Base-by-base conservation (phyloP, 2,888 invertebrate genomes). In the Conus canariensis region DNA sequence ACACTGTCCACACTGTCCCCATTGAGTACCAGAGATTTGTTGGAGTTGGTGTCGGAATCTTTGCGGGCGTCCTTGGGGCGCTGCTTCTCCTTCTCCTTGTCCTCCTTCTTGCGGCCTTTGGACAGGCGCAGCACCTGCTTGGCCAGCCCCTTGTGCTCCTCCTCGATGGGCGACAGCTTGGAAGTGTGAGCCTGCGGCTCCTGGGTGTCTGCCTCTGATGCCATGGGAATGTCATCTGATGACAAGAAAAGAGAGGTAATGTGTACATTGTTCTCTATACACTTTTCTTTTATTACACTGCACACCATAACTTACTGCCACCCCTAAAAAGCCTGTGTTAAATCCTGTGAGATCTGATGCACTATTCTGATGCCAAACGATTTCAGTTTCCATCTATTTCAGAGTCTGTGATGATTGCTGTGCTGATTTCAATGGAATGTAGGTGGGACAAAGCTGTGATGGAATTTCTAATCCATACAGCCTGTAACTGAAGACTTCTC, bases 1-100 rank as follows among this genome's bases (percentile, higher is more conserved):
- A 91, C n/a, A 0, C 92, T 86, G n/a, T 94, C 94, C 9, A 91
- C 22, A 0, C 92, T 83, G n/a, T 94, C 94, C 1, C 94, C 93
- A 45, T 93, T 94, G 12, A 90, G 70, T 14, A 90, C 88, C 59
- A 87, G 70, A 0, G 90, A 90, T n/a, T 90, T 77, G 86, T 86
- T 87, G 90, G 90, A 89, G 77, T 87, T 92, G n/a, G 90, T 90
- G 67, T 92, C 91, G 9, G 92, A 89, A 14, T 92, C 93, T 86
- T 91, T 92, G 64, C 91, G 90, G 64, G 64, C 64, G 64, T 64
- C 93, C 88, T 92, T 93, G 30, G 64, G 74, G 80, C 92, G 91
- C 58, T 58, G 58, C 70, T 83, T 87, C 67, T 89, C 91, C 83
- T 90, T 93, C 85, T 87, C 92, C 89, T n/a, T 92, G 88, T 88